Percentiles rank a stretch among this genome's conserved stretches.
phyloP scores from a whole-genome alignment of 2,113 vertebrate species.

The Peromyscus leucopus region DNA sequence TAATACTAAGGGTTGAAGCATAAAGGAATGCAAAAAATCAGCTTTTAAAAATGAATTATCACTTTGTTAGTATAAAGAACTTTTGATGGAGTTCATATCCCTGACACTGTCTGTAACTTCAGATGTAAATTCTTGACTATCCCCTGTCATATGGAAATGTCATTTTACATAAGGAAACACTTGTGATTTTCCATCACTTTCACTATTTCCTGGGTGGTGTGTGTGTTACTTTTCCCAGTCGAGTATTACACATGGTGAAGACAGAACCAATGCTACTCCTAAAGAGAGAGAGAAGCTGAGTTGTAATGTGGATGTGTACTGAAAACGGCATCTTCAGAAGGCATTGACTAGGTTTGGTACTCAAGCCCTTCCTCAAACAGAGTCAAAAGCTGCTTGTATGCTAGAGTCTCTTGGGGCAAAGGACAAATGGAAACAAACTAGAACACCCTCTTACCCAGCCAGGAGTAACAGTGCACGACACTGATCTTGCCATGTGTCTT shows the following conservation, averaged over 20 bases:
- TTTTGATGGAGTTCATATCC: not conserved
- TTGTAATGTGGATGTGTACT: not conserved
- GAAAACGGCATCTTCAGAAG: not conserved
- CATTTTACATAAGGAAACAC: not conserved
- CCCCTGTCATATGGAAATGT: not conserved
- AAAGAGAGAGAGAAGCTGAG: not conserved
- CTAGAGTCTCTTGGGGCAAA: not conserved
- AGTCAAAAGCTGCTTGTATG: too few relatives aligned
- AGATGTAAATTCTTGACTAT: not conserved
- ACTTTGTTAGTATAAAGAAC: conserved; percentile 47
- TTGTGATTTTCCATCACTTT: not conserved
- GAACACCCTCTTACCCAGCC: not conserved
- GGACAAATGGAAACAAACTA: not conserved
- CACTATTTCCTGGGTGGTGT: not conserved
- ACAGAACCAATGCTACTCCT: rapidly evolving
- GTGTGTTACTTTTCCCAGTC: not conserved
- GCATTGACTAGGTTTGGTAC: too few relatives aligned
- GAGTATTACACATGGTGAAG: not conserved
- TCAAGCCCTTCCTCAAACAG: not conserved
- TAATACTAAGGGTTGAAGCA: not conserved
- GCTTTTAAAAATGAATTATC: not conserved
- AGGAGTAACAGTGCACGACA: too few relatives aligned
- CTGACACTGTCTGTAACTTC: not conserved
- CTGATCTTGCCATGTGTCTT: not conserved
- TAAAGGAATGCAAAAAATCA: not conserved